Base-by-base conservation (phyloP, 1,140 invertebrate species). In the Ips nitidus region DNA sequence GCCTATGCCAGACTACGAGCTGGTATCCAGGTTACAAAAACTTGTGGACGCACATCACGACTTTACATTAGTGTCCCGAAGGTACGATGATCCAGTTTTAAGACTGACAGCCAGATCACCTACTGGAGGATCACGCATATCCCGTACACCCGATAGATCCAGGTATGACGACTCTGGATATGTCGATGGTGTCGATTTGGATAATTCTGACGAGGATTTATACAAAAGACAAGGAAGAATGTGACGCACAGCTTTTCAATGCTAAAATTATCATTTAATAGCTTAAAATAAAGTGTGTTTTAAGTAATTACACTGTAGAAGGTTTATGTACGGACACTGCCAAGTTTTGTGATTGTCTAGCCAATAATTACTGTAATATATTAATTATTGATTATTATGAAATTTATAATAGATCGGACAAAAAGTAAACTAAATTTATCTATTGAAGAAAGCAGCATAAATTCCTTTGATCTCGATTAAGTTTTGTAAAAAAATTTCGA, bases 1-100 rank as follows among this genome's bases (percentile, higher is more conserved):
- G 7, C 87, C 89, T 41, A 86, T 89, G 60, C 86, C 90, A 0
- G 90, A 92, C 80, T 91, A 91, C 78, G 91, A 92, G 78, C 85
- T 92, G 71, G 87, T 91, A 55, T 87, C 88, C 2, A 61, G 73
- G 43, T 82, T 92, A 3, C 89, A 91, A 75, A 91, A 91, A 81
- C 81, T 91, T 68, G 87, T 91, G 4, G 87, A 90, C 71, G 90
- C 90, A 1, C 89, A 91, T 80, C 86, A 90, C 60, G 90, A 92
- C 78, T 91, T 91, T 77, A 90, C 90, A 1, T 82, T 90, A 73
- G 85, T 92, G 0, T 91, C 90, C 0, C 80, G 89, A 4, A 82
- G 89, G 69, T 91, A 89, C 73, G 88, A 89, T 72, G 87, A 88
- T 76, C 87, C 88, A 1, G 82, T 87, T 37, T 75, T 86, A 52